Evolutionary conservation across 2,113 vertebrate species (phyloP).

Genomic region (Vulpes vulpes): DNA sequence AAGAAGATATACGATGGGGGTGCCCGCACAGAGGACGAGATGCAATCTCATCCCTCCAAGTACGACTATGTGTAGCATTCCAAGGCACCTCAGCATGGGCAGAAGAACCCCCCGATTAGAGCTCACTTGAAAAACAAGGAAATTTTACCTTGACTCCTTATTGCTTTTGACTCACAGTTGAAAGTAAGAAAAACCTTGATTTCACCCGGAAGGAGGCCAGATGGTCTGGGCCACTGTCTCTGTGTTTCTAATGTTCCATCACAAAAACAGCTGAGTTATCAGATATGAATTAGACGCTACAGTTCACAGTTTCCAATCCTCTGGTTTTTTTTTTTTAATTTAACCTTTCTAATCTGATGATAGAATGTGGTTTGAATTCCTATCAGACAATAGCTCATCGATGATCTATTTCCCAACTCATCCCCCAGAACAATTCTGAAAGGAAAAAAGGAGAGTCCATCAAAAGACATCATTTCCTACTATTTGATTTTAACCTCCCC

Average conservation of each 20-base stretch:
- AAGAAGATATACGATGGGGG: conserved; percentile 88
- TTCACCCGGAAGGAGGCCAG: not conserved
- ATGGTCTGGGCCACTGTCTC: not conserved
- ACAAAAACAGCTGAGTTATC: not conserved
- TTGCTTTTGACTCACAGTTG: conserved; percentile 51
- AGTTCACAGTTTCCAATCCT: not conserved
- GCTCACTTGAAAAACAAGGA: conserved; percentile 9
- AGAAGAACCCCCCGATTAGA: conserved; percentile 58
- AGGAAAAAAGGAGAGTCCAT: conserved; percentile 10
- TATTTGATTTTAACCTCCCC: conserved; percentile 13
- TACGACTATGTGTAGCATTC: conserved; percentile 92
- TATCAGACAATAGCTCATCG: not conserved
- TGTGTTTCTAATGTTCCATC: conserved; percentile 33
- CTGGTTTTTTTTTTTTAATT: not conserved
- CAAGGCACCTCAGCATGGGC: not conserved
- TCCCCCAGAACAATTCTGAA: conserved; percentile 22
- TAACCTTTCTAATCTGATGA: conserved; percentile 37
- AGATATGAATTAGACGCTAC: conserved; percentile 1
- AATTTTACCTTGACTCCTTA: conserved; percentile 52
- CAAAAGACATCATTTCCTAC: conserved; percentile 55
- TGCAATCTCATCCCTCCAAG: conserved; percentile 90
- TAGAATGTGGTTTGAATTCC: not conserved
- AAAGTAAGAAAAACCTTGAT: conserved; percentile 63
- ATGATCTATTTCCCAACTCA: conserved; percentile 24
- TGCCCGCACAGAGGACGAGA: conserved; percentile 88